Evolutionary conservation across 2,888 invertebrate species (phyloP).

Genomic region (Slavum lentiscoides): DNA sequence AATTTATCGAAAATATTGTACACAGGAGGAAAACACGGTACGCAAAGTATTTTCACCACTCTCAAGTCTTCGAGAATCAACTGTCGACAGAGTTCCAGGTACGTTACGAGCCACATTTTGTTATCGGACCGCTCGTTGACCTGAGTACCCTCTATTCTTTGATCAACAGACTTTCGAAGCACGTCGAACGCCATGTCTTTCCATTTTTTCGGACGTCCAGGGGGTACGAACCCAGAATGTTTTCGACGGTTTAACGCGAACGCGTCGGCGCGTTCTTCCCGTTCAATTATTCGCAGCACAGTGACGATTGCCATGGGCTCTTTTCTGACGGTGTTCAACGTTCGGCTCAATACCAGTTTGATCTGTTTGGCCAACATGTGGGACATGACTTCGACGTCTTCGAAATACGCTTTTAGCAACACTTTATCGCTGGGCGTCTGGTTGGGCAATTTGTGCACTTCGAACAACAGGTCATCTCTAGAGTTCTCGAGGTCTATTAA

Average conservation of each 20-base stretch:
- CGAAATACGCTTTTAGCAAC: conserved; percentile 93
- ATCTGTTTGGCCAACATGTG: conserved; percentile 88
- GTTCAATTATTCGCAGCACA: conserved; percentile 90
- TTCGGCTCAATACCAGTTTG: conserved; percentile 83
- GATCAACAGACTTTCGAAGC: conserved; percentile 75
- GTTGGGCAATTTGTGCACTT: conserved; percentile 89
- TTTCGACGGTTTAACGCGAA: conserved; percentile 70
- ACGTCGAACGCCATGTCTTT: conserved; percentile 82
- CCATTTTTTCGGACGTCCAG: conserved; percentile 93
- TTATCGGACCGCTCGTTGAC: conserved; percentile 87
- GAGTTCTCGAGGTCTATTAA: conserved; percentile 95
- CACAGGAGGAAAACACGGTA: conserved; percentile 93
- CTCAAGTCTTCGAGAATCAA: conserved; percentile 87
- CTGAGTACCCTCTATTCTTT: conserved; percentile 91
- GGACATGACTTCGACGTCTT: conserved; percentile 90
- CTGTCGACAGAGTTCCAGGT: conserved; percentile 83
- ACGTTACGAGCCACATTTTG: conserved; percentile 94
- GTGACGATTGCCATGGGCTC: conserved; percentile 95
- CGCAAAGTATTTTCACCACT: conserved; percentile 85
- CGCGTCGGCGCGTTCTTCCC: conserved; percentile 93
- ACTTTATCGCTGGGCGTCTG: conserved; percentile 88
- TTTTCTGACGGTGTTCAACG: conserved; percentile 90
- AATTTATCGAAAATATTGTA: conserved; percentile 91
- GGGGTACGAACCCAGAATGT: conserved; percentile 65
- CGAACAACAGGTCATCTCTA: conserved; percentile 91